phyloP scores from a whole-genome alignment of 2,797 vertebrate genomes.

The Potorous gilbertii region DNA sequence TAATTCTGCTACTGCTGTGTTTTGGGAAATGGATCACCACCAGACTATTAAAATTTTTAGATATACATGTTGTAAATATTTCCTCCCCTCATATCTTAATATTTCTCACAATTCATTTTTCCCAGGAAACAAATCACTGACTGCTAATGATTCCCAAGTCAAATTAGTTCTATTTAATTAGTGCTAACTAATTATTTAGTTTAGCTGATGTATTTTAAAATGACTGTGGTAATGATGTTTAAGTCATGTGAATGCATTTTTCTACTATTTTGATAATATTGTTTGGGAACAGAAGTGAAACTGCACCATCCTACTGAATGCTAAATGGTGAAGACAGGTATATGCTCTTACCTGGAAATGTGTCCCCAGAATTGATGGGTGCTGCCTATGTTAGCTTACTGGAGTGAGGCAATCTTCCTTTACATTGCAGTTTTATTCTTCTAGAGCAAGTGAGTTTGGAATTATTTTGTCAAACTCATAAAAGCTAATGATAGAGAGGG shows the following conservation, averaged over 20 bases:
- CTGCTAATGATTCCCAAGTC: neutral
- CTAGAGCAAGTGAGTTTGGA: neutral
- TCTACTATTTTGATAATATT: neutral
- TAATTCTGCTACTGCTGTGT: neutral
- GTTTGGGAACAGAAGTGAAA: neutral
- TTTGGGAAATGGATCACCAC: slow-evolving; percentile 7
- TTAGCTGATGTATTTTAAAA: neutral
- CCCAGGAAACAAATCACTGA: neutral
- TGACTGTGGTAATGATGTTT: neutral
- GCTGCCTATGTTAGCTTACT: rapidly evolving
- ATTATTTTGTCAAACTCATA: neutral
- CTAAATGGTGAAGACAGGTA: rapidly evolving
- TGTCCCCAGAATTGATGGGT: too few species aligned
- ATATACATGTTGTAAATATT: neutral
- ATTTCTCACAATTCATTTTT: slow-evolving; percentile 6
- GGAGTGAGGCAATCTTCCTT: neutral
- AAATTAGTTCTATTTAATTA: neutral
- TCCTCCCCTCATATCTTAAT: neutral
- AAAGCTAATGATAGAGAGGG: neutral
- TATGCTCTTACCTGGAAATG: neutral
- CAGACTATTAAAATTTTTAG: neutral
- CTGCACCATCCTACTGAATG: neutral
- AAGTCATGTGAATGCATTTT: neutral
- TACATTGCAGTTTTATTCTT: neutral
- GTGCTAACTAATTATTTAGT: neutral